Conservation (phyloP, 2,888 invertebrate genomes). For the Cartodere bifasciata region DNA sequence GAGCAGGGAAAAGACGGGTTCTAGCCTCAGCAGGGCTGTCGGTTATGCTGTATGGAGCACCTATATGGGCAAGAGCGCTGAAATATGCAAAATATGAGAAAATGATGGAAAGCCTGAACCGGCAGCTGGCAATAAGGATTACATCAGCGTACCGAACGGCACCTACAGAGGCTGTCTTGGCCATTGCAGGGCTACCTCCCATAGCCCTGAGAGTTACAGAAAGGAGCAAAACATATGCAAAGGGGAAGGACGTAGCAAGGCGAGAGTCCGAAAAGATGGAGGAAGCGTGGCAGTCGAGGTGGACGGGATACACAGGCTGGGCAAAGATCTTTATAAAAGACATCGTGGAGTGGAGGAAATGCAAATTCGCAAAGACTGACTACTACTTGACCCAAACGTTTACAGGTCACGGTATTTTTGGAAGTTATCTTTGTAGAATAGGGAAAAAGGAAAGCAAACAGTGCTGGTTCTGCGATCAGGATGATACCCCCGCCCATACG, state of each 20-base stretch:
- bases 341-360: conserved; percentile 7
- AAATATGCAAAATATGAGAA: neutral
- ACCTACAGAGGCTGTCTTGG: conserved; percentile 10
- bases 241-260: conserved; percentile 1
- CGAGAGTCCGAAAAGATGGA: conserved; percentile 3
- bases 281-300: conserved; percentile 9
- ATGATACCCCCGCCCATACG: conserved; percentile 9
- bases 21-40: conserved; percentile 9
- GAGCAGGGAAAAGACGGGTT: conserved; percentile 3
- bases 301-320: conserved; percentile 5
- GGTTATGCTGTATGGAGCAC: conserved; percentile 13
- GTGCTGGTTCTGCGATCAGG: conserved; percentile 8
- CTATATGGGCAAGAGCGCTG: conserved; percentile 11
- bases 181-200: conserved; percentile 9
- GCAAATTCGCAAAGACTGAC: conserved; percentile 4
- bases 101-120: neutral
- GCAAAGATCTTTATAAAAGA: conserved; percentile 8
- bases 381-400: conserved; percentile 11
- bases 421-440: conserved; percentile 8
- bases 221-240: conserved; percentile 4
- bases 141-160: conserved; percentile 10
- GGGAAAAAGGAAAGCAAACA: conserved; percentile 3
- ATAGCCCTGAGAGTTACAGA: conserved; percentile 13
- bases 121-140: neutral
- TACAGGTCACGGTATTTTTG: conserved; percentile 10